Evolutionary conservation across 2,888 invertebrate genomes (phyloP), one percentile per base, ranked within the genome.

Genomic region (Mimachlamys varia): DNA sequence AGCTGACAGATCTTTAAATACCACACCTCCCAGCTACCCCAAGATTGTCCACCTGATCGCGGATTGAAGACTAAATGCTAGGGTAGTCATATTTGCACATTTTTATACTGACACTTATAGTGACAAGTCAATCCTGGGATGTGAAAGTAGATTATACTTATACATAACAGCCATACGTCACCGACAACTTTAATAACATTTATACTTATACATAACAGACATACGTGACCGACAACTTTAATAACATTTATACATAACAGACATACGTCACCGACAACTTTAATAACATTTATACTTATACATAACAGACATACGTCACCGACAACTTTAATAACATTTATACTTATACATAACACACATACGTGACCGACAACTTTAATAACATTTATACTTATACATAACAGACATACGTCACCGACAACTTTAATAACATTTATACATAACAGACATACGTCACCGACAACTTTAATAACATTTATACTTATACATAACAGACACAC

Each of bases 31-130:
- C 33, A 76, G 76, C 76, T 76, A 76, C 27, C 33, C 76, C 76
- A 33, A 33, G 0, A 19, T 62, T 62, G 62, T 62, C 76, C 76
- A 76, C 76, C 76, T 33, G 76, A 76, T 76, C 19, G 76, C 4
- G 12, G 22, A 15, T 10, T 33, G 33, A 76, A 33, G 33, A 76
- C 76, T 27, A 15, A 76, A 76, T 76, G 76, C 13, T 13, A 13
- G 76, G 76, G 76, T 76, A 76, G 76, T 76, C 76, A 76, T 76
- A 76, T 76, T 76, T 76, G 76, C 62, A 62, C 62, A 62, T 62
- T 62, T 58, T 76, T 76, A 76, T 76, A 76, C 27, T 76, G 76
- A 76, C 76, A 33, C 33, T 76, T 76, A 76, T 76, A 76, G 76
- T 76, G 76, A 76, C 76, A 76, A 76, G 76, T 76, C 76, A 76